phyloP scores from a whole-genome alignment of 2,113 vertebrate genomes.

The Promerops cafer region DNA sequence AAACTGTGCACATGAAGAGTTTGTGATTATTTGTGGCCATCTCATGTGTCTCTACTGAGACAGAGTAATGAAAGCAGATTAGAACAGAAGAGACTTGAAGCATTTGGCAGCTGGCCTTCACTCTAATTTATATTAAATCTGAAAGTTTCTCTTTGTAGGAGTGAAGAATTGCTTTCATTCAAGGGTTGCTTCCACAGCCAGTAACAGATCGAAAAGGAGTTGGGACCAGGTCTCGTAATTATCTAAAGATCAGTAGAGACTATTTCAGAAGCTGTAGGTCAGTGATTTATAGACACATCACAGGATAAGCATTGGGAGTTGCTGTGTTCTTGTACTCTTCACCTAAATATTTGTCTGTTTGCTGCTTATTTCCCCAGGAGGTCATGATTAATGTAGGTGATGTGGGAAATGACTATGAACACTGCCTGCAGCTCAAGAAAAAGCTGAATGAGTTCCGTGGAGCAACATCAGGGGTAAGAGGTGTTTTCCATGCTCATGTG shows the following conservation, averaged over 20 bases:
- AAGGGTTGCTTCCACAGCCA: background rate
- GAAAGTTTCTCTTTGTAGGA: background rate
- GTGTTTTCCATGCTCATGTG: background rate
- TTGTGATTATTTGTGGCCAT: background rate
- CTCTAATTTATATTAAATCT: background rate
- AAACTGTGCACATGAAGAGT: background rate
- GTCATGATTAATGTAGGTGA: conserved; percentile 83
- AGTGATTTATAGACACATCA: background rate
- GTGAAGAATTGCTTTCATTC: background rate
- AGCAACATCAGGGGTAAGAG: conserved; percentile 73
- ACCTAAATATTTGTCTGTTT: background rate
- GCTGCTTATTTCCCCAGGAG: conserved; percentile 72
- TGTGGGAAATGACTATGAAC: conserved; percentile 84
- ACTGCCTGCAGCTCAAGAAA: conserved; percentile 81
- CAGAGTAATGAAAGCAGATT: background rate
- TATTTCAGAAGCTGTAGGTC: background rate
- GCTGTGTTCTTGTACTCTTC: background rate
- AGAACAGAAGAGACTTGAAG: background rate
- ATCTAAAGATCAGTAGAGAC: background rate
- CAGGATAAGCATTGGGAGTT: background rate
- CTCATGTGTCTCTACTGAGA: background rate
- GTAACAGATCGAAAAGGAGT: background rate
- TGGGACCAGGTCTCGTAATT: background rate
- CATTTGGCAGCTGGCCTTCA: background rate
- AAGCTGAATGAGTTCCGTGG: conserved; percentile 78